These are phyloP conservation scores for Tolypeutes matacus DNA, from an alignment of 2,797 vertebrate genomes.

Conservation along the genomic window DNA sequence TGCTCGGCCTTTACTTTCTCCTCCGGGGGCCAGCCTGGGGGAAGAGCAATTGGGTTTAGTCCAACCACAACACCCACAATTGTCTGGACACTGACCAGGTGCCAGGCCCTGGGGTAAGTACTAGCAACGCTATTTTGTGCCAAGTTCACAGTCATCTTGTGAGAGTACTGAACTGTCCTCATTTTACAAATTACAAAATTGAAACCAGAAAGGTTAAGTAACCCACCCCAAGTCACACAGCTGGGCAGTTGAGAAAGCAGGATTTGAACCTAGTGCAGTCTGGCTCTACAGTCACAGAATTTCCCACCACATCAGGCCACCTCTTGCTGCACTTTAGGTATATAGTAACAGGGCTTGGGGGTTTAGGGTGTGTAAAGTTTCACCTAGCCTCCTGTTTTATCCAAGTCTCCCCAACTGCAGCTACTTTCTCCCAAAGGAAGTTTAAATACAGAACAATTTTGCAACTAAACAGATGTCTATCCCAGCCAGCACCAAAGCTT, in stretches of 20 bases:
- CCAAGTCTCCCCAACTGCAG: constrained; percentile 10
- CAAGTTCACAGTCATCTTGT: not conserved
- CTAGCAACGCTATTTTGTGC: not conserved
- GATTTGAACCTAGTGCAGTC: not conserved
- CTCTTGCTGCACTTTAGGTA: not conserved
- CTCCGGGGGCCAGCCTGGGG: not conserved
- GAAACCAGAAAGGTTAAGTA: not conserved
- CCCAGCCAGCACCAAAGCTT: not conserved
- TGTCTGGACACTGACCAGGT: not conserved
- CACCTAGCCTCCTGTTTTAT: not conserved
- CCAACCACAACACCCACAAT: not conserved
- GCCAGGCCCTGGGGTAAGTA: not conserved
- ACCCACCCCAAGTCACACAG: not conserved
- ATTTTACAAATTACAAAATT: constrained; percentile 40
- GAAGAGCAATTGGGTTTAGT: not conserved
- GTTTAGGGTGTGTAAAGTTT: not conserved
- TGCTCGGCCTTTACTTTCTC: not conserved
- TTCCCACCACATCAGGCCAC: too few relatives aligned
- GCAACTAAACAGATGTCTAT: constrained; percentile 47
- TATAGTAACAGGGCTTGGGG: not conserved
- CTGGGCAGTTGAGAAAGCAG: not conserved
- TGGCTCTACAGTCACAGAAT: not conserved
- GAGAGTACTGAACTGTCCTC: not conserved
- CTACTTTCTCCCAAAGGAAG: constrained; percentile 32
- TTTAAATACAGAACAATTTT: constrained; percentile 45